These are phyloP conservation scores for Melieria picta DNA, from an alignment of 2,888 invertebrate genomes.

Conservation along the genomic window DNA sequence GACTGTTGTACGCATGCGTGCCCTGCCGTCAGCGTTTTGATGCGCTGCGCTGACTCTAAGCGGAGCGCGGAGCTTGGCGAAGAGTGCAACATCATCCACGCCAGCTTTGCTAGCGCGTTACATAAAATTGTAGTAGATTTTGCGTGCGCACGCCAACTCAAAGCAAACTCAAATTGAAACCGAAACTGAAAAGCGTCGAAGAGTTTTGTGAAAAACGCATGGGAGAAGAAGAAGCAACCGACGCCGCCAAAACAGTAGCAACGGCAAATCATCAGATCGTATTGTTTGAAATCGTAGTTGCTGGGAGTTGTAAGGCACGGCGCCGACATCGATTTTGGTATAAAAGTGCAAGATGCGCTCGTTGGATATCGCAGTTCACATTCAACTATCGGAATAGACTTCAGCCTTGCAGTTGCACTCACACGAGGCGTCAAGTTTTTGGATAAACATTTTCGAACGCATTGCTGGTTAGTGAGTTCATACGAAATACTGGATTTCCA, in stretches of 20 bases:
- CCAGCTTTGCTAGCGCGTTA: neutral
- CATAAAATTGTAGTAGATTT: slow-evolving; percentile 32
- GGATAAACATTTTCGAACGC: neutral
- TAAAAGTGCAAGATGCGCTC: slow-evolving; percentile 60
- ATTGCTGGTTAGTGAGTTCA: slow-evolving; percentile 22
- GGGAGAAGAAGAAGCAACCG: neutral
- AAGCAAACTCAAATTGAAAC: too few relatives aligned
- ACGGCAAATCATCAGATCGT: neutral
- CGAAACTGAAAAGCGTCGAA: too few relatives aligned
- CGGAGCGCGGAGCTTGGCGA: slow-evolving; percentile 7
- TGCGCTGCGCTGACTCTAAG: slow-evolving; percentile 11
- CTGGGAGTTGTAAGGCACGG: too few relatives aligned
- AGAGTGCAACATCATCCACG: neutral
- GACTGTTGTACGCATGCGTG: slow-evolving; percentile 21
- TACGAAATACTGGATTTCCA: neutral
- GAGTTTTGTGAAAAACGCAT: too few relatives aligned
- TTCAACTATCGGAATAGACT: slow-evolving; percentile 55
- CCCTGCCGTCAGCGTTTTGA: neutral
- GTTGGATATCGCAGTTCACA: slow-evolving; percentile 60
- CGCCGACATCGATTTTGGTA: slow-evolving; percentile 48
- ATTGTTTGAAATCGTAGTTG: neutral
- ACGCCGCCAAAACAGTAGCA: neutral
- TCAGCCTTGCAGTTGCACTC: slow-evolving; percentile 3
- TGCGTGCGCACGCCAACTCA: too few relatives aligned
- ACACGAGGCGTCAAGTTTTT: slow-evolving; percentile 15